Evolutionary conservation across 2,113 vertebrate genomes (phyloP), one percentile per base, ranked within the genome.

Genomic region (Bos indicus): DNA sequence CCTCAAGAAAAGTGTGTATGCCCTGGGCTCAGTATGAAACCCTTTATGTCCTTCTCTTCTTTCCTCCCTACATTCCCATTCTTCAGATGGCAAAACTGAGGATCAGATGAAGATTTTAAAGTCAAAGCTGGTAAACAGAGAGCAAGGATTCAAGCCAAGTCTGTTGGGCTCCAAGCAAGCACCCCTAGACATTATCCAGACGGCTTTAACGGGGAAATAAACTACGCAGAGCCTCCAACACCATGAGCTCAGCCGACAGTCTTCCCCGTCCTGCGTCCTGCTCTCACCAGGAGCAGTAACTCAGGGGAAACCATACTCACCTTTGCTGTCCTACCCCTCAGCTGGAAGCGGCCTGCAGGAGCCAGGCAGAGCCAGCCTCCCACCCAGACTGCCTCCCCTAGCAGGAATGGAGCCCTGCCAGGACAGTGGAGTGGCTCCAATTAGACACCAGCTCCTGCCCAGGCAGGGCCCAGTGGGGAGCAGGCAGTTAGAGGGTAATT

Each of bases 401-500:
- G 95, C 57, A 25, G 92, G 74, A 90, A 40, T 17, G 59, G 83
- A 62, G 62, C 52, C 95, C 95, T 84, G 90, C 87, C 93, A 80
- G 95, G 51, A 52, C 13, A 9, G 52, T 59, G 19, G 43, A 46
- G 56, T 7, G 21, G 36, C 60, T 95, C 89, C 88, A 95, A 94
- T 94, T 95, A 95, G 91, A 71, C 33, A 5, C 26, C 71, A 48
- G 36, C 67, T 74, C 67, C n/a, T 74, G n/a, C 19, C 81, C 81
- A 85, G 67, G 85, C 56, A 0, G 86, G 36, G 48, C 91, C 82
- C 96, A 57, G 94, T 9, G 1, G 97, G 97, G 54, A 33, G 30
- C 94, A 54, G 51, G 86, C 64, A 11, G 60, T 74, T 51, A 51
- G 95, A 93, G 54, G 82, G 90, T 87, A 93, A 96, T 96, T 89